Evolutionary conservation across 2,113 vertebrate genomes (phyloP), one percentile per base, ranked within the genome.

Genomic region (Miniopterus natalensis): DNA sequence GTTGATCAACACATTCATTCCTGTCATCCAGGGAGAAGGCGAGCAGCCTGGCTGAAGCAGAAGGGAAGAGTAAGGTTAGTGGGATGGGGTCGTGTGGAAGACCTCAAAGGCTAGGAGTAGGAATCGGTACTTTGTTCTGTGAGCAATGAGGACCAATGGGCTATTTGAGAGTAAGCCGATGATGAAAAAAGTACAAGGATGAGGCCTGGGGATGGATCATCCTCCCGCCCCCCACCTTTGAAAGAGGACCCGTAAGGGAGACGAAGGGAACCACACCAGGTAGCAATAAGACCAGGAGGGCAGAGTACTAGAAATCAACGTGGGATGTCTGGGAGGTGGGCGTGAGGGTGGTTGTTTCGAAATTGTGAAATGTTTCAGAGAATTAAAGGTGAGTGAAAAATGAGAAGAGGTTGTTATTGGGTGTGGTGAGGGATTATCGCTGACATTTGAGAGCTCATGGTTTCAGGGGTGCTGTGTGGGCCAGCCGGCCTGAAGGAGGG

Each of bases 331-430:
- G 31, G 4, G 8, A 8, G 4, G 7, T 49, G 31, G 21, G 31
- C 0, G 9, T 31, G 6, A 42, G 40, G 51, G 5, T 63, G 47
- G 3, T n/a, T 73, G 49, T 53, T 74, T 87, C 15, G 29, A 88
- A 31, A 49, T 7, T 47, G 8, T n/a, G 40, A 73, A 65, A 53
- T 18, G 14, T 81, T 79, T 68, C 17, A 18, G 51, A 59, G 27
- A 88, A 31, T 84, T 79, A 40, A 95, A 93, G 66, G 25, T 47
- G 45, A 45, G 29, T n/a, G 68, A 74, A n/a, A 74, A 65, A 47
- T 6, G 29, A 92, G 90, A 36, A 86, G 65, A 73, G 17, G 15
- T 84, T 25, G 23, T n/a, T 36, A 8, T 2, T 68, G 45, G 36
- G 49, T 55, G n/a, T 61, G 73, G 42, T n/a, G 79, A 40, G 31